These are phyloP conservation scores for Tridacna gigas DNA, from an alignment of 2,888 invertebrate species.

Conservation along the genomic window DNA sequence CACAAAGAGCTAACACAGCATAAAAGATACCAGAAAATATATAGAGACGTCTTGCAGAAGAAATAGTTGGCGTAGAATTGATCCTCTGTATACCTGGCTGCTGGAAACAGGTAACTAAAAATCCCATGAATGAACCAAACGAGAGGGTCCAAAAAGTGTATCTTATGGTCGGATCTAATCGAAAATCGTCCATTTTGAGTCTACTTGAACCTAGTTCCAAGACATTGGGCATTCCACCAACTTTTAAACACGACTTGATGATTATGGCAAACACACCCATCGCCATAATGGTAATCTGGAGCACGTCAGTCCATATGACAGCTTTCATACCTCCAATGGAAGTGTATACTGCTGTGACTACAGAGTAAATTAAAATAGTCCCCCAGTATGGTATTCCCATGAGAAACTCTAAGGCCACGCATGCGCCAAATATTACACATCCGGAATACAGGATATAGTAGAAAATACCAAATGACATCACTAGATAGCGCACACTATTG, in stretches of 20 bases:
- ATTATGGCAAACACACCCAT: constrained; percentile 15
- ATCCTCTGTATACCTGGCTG: constrained; percentile 38
- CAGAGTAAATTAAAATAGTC: constrained; percentile 33
- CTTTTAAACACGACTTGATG: constrained; percentile 18
- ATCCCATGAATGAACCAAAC: background rate
- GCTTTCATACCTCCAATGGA: constrained; percentile 45
- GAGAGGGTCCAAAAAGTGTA: constrained; percentile 6
- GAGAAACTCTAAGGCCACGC: constrained; percentile 37
- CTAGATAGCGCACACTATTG: constrained; percentile 33
- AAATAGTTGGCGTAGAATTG: constrained; percentile 7
- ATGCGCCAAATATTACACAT: constrained; percentile 29
- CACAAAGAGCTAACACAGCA: background rate
- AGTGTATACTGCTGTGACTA: constrained; percentile 37
- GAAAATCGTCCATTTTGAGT: constrained; percentile 28
- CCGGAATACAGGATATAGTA: constrained; percentile 41
- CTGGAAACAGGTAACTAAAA: background rate
- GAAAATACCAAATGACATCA: constrained; percentile 16
- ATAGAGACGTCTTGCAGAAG: background rate
- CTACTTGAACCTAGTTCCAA: constrained; percentile 7
- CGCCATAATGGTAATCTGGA: constrained; percentile 36
- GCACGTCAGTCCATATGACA: constrained; percentile 48
- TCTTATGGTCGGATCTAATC: constrained; percentile 36
- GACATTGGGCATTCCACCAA: constrained; percentile 21
- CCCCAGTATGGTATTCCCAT: constrained; percentile 41
- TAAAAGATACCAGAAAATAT: constrained; percentile 23